Conservation (phyloP, 2,888 invertebrate species). For the Heliconius charithonia region DNA sequence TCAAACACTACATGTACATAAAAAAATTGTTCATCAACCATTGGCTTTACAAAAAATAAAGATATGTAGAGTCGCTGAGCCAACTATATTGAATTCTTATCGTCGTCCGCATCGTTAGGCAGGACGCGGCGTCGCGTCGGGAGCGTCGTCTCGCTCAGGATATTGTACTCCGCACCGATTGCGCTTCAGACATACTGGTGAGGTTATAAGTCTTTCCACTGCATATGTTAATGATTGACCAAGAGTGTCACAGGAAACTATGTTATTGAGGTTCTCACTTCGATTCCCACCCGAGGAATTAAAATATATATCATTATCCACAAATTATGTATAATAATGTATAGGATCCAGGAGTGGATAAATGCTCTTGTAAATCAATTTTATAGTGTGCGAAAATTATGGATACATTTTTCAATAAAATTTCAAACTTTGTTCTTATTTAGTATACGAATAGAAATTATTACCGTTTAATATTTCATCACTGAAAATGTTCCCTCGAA, state of each 20-base stretch:
- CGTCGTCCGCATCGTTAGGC: constrained; percentile 25
- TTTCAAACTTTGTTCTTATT: not conserved
- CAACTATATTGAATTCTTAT: constrained; percentile 28
- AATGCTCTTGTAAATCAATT: no score
- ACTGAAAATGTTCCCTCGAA: not conserved
- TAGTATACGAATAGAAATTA: not conserved
- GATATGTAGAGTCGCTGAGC: constrained; percentile 19
- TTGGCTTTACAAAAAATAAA: constrained; percentile 19
- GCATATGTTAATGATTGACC: not conserved
- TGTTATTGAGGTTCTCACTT: not conserved
- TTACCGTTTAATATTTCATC: not conserved
- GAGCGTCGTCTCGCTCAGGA: constrained; percentile 24
- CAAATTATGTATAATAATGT: no score
- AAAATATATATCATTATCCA: no score
- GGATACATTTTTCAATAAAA: not conserved
- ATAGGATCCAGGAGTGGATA: no score
- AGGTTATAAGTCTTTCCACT: constrained; percentile 19
- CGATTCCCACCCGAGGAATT: no score
- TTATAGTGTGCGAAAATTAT: no score
- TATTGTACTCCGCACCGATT: constrained; percentile 26
- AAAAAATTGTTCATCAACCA: not conserved
- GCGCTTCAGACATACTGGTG: constrained; percentile 10
- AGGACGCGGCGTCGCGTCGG: constrained; percentile 23
- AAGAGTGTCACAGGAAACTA: not conserved
- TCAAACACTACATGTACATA: not conserved